Percentiles rank a stretch among this genome's conserved stretches.
phyloP scores from a whole-genome alignment of 1,140 invertebrate species.

The Achatina immaculata region DNA sequence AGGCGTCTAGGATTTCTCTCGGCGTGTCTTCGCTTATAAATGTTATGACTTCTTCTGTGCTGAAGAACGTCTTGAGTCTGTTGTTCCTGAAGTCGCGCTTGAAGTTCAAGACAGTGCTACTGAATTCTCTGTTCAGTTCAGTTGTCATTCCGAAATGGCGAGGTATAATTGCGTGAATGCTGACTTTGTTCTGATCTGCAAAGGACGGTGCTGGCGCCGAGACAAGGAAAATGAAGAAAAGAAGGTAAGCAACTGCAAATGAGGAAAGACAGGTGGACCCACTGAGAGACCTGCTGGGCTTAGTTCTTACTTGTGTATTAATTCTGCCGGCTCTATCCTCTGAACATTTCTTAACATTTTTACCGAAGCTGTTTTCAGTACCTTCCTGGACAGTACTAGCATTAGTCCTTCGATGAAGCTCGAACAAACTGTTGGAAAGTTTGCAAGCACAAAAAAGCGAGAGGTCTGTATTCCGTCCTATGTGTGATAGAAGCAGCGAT shows the following conservation, averaged over 20 bases:
- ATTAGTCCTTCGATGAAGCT: not conserved
- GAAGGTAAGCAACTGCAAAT: not conserved
- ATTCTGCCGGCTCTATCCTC: not conserved
- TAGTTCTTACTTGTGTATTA: not conserved
- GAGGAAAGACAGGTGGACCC: not conserved
- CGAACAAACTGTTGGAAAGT: not conserved
- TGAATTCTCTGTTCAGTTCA: slow-evolving; percentile 33
- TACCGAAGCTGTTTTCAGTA: not conserved
- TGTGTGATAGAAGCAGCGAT: not conserved
- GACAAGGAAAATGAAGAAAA: not conserved
- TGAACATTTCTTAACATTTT: not conserved
- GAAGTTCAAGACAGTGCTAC: slow-evolving; percentile 31
- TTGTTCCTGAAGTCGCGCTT: slow-evolving; percentile 25
- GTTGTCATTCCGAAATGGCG: slow-evolving; percentile 29
- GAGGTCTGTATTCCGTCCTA: not conserved
- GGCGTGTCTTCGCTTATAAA: slow-evolving; percentile 41
- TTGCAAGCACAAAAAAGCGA: not conserved
- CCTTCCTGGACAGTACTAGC: not conserved
- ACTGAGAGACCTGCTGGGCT: not conserved
- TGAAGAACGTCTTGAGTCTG: slow-evolving; percentile 9
- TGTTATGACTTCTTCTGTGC: slow-evolving; percentile 18
- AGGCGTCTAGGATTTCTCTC: slow-evolving; percentile 43
- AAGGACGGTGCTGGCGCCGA: not conserved
- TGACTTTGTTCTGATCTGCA: slow-evolving; percentile 12
- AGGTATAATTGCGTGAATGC: slow-evolving; percentile 45